Evolutionary conservation across 2,797 vertebrate species (phyloP), one percentile per base, ranked within the genome.

Genomic region (Hipposideros larvatus): DNA sequence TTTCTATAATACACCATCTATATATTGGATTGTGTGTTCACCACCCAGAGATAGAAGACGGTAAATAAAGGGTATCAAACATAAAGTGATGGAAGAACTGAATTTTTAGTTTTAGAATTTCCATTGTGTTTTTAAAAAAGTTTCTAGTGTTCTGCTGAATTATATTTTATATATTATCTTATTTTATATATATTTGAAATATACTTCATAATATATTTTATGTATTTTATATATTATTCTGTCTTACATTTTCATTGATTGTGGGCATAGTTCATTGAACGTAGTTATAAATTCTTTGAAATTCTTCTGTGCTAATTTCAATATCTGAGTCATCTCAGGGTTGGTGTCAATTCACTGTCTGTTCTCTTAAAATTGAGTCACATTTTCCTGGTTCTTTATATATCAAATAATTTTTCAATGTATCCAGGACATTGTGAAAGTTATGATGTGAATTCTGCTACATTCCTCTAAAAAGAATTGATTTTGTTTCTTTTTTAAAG

Each of bases 301-400:
- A 92, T 71, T 11, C 8, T 79, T 82, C 7, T 71, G 59, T 89
- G 53, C 26, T 43, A 53, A 73, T 77, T 57, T 63, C 48, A 95
- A 70, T 24, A 77, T 77, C 26, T 68, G 61, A 80, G 48, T 92
- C 57, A 93, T 70, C 41, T 91, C 79, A 51, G 10, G 16, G 19
- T 73, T 91, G 21, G 11, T 51, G 48, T 57, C 28, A 68, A 59
- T 78, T 82, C 63, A 70, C 34, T 55, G 13, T 37, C 7, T 73
- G 65, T 86, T 31, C 46, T 87, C 79, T 96, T 66, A 65, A 53
- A 92, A 86, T 16, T 66, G 51, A 93, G 65, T 88, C 74, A 28
- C 24, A 85, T 68, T 93, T 83, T 89, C 21, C 79, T 46, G 41
- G 51, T 83, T 74, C 31, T 93, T 66, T 94, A 22, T 24, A 89